A percentile compares a stretch with the other conserved stretches of the same genome.
These are phyloP conservation scores for Vespertilio murinus DNA, from an alignment of 2,797 vertebrate species.

Conservation along the genomic window DNA sequence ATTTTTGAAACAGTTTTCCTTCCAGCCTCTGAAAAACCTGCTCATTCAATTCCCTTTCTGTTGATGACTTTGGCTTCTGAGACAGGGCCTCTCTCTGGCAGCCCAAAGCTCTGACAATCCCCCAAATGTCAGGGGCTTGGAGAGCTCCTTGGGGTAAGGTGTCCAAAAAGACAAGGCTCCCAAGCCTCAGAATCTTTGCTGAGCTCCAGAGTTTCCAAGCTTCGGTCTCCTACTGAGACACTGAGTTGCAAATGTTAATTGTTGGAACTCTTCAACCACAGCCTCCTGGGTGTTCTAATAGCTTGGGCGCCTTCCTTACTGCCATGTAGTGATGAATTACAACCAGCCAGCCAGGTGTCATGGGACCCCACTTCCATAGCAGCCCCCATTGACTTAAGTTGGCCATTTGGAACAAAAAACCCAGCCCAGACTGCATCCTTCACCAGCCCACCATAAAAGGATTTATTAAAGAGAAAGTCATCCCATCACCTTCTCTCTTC, in stretches of 20 bases:
- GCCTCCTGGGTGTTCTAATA: constrained; percentile 45
- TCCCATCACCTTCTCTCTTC: constrained; percentile 65
- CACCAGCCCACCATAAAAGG: constrained; percentile 33
- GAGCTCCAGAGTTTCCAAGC: constrained; percentile 58
- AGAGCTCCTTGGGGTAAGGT: constrained; percentile 63
- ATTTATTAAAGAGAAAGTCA: neutral
- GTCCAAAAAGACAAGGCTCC: constrained; percentile 66
- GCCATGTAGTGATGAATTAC: constrained; percentile 63
- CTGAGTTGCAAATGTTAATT: constrained; percentile 48
- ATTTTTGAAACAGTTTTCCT: constrained; percentile 72
- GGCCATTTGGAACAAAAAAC: constrained; percentile 55
- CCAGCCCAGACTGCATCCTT: constrained; percentile 50
- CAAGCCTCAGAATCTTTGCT: constrained; percentile 67
- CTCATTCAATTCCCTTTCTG: constrained; percentile 66
- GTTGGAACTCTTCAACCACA: neutral
- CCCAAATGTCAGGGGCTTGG: constrained; percentile 77
- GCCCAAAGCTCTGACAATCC: constrained; percentile 63
- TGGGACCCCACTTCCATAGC: constrained; percentile 57
- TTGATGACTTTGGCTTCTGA: constrained; percentile 78
- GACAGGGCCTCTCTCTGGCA: constrained; percentile 70
- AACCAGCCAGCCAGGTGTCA: constrained; percentile 66
- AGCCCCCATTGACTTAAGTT: constrained; percentile 12
- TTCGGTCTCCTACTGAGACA: constrained; percentile 50
- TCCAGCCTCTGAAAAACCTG: constrained; percentile 72
- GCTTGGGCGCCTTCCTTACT: constrained; percentile 43